Conservation (phyloP, 2,888 invertebrate species). For the Mamestra brassicae region DNA sequence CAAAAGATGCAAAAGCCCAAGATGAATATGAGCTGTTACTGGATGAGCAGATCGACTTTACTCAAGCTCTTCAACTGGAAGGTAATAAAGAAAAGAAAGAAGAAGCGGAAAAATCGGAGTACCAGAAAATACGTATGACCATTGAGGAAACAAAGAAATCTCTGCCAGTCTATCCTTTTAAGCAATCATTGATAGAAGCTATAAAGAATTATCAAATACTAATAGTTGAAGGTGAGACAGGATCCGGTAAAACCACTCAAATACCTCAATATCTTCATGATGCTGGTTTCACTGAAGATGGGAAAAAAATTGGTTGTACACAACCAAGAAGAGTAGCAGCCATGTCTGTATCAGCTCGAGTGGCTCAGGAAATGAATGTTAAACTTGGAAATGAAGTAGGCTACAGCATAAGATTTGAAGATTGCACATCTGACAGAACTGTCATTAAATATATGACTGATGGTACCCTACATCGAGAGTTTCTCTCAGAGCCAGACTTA, state of each 20-base stretch:
- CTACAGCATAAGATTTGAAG: conserved; percentile 99
- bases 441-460: conserved; percentile 99
- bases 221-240: conserved; percentile 99
- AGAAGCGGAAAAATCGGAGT: conserved; percentile 92
- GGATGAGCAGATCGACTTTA: conserved; percentile 99
- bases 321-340: conserved; percentile 99
- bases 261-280: conserved; percentile 99
- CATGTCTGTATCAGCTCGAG: conserved; percentile 99
- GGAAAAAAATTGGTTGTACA: conserved; percentile 98
- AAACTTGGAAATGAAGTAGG: conserved; percentile 98
- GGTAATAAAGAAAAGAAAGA: conserved; percentile 92
- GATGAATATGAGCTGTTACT: conserved; percentile 98
- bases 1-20: conserved; percentile 94
- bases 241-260: conserved; percentile 99
- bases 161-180: conserved; percentile 98
- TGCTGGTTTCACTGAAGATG: conserved; percentile 96
- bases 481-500: conserved; percentile 98
- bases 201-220: conserved; percentile 97
- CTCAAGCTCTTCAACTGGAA: conserved; percentile 96
- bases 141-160: conserved; percentile 98
- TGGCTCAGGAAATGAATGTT: conserved; percentile 99
- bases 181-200: conserved; percentile 96
- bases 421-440: conserved; percentile 99
- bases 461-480: conserved; percentile 99
- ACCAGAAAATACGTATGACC: conserved; percentile 93